A percentile compares a stretch with the other conserved stretches of the same genome.
These are phyloP conservation scores for Dasyurus viverrinus DNA, from an alignment of 2,113 vertebrate genomes.

Conservation along the genomic window DNA sequence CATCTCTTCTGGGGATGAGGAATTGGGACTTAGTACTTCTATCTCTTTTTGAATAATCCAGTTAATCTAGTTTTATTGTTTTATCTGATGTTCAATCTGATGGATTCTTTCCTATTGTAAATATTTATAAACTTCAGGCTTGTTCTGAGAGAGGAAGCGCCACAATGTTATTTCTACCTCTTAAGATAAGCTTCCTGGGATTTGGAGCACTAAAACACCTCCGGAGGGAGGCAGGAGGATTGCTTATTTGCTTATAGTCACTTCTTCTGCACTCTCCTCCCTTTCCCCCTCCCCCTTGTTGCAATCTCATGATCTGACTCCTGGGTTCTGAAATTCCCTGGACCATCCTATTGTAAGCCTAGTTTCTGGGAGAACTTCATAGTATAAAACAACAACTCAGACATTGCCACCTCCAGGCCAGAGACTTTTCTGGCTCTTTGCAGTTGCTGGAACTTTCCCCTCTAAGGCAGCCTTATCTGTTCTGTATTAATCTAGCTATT, in stretches of 20 bases:
- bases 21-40: neutral
- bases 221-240: neutral
- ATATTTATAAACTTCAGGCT: slow-evolving; percentile 45
- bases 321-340: neutral
- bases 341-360: neutral
- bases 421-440: neutral
- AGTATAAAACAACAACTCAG: neutral
- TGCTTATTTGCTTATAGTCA: accelerated
- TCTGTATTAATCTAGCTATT: neutral
- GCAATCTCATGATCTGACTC: neutral
- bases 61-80: slow-evolving; percentile 37
- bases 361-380: neutral
- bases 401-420: neutral
- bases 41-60: slow-evolving; percentile 13
- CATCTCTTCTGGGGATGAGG: slow-evolving; percentile 11
- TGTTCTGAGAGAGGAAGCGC: neutral
- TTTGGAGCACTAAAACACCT: neutral
- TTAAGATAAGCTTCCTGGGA: neutral
- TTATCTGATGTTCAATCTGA: slow-evolving; percentile 7
- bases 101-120: neutral
- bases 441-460: neutral
- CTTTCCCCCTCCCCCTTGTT: neutral
- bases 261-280: neutral
- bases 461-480: neutral
- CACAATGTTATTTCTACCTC: neutral